Percentiles rank a stretch among this genome's conserved stretches.
These are phyloP conservation scores for Heliconius aoede DNA, from an alignment of 2,888 invertebrate species.

Conservation along the genomic window DNA sequence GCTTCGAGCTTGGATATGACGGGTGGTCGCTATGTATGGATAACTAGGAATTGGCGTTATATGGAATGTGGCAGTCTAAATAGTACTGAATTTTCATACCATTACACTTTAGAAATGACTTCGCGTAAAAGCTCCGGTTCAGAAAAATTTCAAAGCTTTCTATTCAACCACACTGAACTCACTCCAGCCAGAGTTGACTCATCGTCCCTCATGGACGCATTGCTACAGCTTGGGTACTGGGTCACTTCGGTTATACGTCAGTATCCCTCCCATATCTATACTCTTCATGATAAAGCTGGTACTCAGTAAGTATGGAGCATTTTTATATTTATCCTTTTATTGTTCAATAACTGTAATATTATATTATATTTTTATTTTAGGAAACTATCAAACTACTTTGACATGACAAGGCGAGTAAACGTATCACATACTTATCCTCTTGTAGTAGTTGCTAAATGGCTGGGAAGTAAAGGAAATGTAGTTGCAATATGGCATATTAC, in stretches of 20 bases:
- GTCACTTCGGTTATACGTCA: conserved; percentile 30
- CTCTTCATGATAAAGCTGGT: conserved; percentile 26
- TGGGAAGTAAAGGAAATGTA: conserved; percentile 5
- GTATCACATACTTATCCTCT: conserved; percentile 19
- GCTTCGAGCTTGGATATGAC: conserved; percentile 72
- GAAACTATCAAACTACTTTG: conserved; percentile 30
- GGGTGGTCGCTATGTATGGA: conserved; percentile 55
- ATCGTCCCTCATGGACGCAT: conserved; percentile 36
- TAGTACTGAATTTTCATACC: conserved; percentile 30
- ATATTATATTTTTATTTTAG: conserved; percentile 34
- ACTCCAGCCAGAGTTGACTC: conserved; percentile 3
- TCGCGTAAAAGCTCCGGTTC: conserved; percentile 40
- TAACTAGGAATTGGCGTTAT: conserved; percentile 59
- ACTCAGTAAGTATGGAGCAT: conserved; percentile 19
- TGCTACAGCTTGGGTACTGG: conserved; percentile 37
- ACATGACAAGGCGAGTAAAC: conserved; percentile 32
- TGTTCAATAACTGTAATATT: neutral
- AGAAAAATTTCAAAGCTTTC: neutral
- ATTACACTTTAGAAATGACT: conserved; percentile 52
- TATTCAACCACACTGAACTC: neutral
- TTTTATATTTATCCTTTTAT: neutral
- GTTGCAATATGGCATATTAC: conserved; percentile 30
- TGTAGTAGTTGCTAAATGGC: conserved; percentile 50
- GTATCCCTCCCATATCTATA: conserved; percentile 24
- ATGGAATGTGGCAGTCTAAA: conserved; percentile 14